Percentiles rank a stretch among this genome's conserved stretches.
Conservation (phyloP, 2,113 vertebrate genomes). For the Austrofundulus limnaeus region DNA sequence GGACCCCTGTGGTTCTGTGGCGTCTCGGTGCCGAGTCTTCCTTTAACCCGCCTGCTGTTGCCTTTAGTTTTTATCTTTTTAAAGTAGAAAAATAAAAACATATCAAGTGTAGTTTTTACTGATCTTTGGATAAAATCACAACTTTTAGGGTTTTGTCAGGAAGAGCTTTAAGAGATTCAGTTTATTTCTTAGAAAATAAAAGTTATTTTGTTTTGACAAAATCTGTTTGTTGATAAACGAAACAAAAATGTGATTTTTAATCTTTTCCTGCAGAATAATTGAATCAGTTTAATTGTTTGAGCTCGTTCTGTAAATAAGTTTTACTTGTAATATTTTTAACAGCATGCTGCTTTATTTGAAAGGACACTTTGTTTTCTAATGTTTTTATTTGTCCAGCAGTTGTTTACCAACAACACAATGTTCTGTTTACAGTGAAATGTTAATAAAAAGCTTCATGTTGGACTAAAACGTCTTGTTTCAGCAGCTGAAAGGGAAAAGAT, state of each 20-base stretch:
- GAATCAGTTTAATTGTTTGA: neutral
- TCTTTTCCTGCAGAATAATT: conserved; percentile 27
- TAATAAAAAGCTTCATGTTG: conserved; percentile 74
- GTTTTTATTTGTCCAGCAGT: conserved; percentile 70
- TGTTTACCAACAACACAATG: conserved; percentile 70
- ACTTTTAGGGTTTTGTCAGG: conserved; percentile 70
- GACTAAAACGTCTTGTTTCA: neutral
- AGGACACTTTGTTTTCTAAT: conserved; percentile 48
- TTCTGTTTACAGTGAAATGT: conserved; percentile 76
- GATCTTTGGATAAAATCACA: conserved; percentile 59
- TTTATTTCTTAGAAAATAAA: conserved; percentile 58
- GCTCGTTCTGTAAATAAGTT: conserved; percentile 64
- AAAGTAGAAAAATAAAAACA: conserved; percentile 65
- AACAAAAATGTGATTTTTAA: conserved; percentile 45
- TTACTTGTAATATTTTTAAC: conserved; percentile 32
- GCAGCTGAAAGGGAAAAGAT: too few relatives aligned
- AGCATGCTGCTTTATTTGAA: conserved; percentile 63
- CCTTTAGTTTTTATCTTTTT: conserved; percentile 77
- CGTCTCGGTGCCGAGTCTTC: conserved; percentile 43
- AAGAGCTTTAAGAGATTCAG: conserved; percentile 72
- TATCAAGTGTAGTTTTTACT: conserved; percentile 74
- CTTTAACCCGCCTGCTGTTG: conserved; percentile 79
- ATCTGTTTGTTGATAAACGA: too few relatives aligned
- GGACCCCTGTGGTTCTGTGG: conserved; percentile 6
- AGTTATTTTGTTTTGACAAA: too few relatives aligned